Percentiles rank a stretch among this genome's conserved stretches.
These are phyloP conservation scores for Oreochromis aureus DNA, from an alignment of 2,113 vertebrate genomes.

Conservation along the genomic window DNA sequence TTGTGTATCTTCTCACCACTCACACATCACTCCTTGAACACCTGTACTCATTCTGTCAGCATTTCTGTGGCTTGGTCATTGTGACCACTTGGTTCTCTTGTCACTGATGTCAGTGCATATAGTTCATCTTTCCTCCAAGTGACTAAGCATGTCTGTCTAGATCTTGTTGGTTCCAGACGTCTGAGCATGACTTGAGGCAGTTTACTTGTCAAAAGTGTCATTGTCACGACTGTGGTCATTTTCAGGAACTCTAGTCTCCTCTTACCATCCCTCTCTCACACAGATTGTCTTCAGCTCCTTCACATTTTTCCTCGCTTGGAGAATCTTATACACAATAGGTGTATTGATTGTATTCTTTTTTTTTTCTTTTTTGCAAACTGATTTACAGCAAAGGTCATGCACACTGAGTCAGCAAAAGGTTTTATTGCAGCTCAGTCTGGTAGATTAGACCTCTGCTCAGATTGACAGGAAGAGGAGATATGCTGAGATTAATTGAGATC, in stretches of 20 bases:
- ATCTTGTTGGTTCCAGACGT: neutral
- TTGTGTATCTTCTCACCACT: neutral
- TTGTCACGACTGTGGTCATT: neutral
- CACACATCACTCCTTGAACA: neutral
- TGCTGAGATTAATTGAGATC: neutral
- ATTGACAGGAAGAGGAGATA: neutral
- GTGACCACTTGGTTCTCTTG: neutral
- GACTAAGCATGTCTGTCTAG: slow-evolving; percentile 1
- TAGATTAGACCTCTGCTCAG: neutral
- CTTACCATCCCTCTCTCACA: neutral
- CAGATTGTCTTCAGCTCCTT: neutral
- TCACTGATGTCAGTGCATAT: neutral
- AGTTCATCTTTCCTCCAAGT: neutral
- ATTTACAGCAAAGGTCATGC: neutral
- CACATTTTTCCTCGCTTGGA: neutral
- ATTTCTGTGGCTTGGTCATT: neutral
- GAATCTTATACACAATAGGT: neutral
- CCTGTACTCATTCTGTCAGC: slow-evolving; percentile 12
- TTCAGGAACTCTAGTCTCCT: neutral
- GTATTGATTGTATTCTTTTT: neutral
- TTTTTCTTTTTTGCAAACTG: neutral
- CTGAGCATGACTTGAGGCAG: neutral
- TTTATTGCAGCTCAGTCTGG: neutral
- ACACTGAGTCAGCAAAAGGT: neutral
- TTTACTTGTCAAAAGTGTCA: slow-evolving; percentile 1